Conservation (phyloP, 2,888 invertebrate species). For the Dryomyza anilis region DNA sequence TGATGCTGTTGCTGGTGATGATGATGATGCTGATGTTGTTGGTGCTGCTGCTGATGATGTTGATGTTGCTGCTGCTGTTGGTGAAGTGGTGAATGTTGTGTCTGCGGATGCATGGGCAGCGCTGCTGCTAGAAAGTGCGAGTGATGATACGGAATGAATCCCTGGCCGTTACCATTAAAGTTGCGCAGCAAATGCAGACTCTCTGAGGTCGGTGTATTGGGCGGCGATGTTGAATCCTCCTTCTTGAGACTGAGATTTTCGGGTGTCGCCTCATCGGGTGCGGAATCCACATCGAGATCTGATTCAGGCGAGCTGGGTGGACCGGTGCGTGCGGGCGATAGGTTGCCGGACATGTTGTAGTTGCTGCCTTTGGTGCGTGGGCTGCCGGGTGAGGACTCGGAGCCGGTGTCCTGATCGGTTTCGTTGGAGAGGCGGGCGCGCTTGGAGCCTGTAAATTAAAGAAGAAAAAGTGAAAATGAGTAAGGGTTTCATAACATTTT, state of each 20-base stretch:
- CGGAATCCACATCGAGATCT: constrained; percentile 61
- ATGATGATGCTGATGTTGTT: constrained; percentile 35
- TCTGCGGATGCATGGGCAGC: constrained; percentile 37
- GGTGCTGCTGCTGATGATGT: constrained; percentile 46
- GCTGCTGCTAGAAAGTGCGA: constrained; percentile 53
- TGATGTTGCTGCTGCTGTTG: constrained; percentile 42
- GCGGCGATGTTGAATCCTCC: constrained; percentile 62
- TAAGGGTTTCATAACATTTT: too few species aligned
- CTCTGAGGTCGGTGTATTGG: constrained; percentile 58
- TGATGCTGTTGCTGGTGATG: constrained; percentile 38
- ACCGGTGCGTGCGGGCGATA: constrained; percentile 59
- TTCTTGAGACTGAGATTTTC: constrained; percentile 83
- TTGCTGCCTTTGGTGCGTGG: constrained; percentile 50
- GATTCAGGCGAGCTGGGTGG: constrained; percentile 62
- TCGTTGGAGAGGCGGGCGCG: constrained; percentile 60
- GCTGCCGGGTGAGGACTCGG: constrained; percentile 60
- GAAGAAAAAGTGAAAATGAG: not conserved
- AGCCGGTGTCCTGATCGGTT: constrained; percentile 61
- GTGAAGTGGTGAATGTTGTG: constrained; percentile 29
- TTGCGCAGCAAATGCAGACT: constrained; percentile 55
- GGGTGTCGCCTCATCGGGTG: constrained; percentile 68
- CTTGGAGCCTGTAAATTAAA: constrained; percentile 53
- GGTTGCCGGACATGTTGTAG: constrained; percentile 54
- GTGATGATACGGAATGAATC: constrained; percentile 63
- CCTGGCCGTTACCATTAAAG: constrained; percentile 58